Evolutionary conservation across 1,140 invertebrate species (phyloP).

Genomic region (Parasteatoda tepidariorum): DNA sequence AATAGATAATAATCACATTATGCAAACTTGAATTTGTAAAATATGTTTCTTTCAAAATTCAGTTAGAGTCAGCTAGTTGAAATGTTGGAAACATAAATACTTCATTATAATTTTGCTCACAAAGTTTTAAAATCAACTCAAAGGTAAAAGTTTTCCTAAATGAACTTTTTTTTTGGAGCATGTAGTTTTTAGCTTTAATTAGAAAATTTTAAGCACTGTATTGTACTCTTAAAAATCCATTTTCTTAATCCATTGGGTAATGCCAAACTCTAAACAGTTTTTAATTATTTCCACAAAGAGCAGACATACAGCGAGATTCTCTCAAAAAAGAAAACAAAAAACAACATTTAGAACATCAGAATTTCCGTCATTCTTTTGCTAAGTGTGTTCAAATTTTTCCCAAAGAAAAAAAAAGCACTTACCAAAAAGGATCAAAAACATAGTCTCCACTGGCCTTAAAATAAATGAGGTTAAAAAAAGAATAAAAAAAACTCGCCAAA

Average conservation of each 20-base stretch:
- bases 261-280: neutral
- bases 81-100: too few species aligned
- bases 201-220: neutral
- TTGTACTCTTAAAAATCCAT: neutral
- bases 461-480: conserved; percentile 3
- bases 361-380: neutral
- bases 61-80: too few species aligned
- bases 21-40: too few species aligned
- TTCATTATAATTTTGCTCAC: too few species aligned
- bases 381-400: too few species aligned
- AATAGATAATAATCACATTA: too few species aligned
- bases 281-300: neutral
- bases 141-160: too few species aligned
- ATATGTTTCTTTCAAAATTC: too few species aligned
- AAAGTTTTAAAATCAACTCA: too few species aligned
- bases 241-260: neutral
- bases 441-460: conserved; percentile 33
- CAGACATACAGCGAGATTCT: too few species aligned
- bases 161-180: neutral
- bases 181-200: neutral
- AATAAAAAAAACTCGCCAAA: conserved; percentile 36
- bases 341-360: too few species aligned
- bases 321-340: neutral
- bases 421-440: conserved; percentile 54
- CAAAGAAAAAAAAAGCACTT: too few species aligned